Base-by-base conservation (phyloP, 2,113 vertebrate species). In the Oncorhynchus nerka region DNA sequence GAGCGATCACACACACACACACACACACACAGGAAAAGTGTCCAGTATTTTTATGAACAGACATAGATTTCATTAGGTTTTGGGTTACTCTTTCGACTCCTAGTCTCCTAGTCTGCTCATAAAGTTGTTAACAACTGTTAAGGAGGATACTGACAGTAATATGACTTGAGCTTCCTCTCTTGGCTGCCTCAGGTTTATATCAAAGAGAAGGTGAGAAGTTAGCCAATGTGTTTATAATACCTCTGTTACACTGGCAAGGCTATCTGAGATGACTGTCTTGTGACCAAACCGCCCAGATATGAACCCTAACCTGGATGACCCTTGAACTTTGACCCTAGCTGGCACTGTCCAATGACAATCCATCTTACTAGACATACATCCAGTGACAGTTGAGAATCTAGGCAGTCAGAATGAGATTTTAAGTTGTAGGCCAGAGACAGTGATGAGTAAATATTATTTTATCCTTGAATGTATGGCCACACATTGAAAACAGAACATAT, bases 11-110 rank as follows among this genome's bases (percentile, higher is more conserved):
- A 7, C 34, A 34, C 34, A 34, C 6, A 19, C 24, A 1, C 28
- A 28, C 28, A 30, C 65, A 32, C 70, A 16, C 12, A n/a, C 13
- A 71, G 30, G 19, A 19, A 2, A 32, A n/a, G 12, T 75, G 39
- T n/a, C 62, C 67, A 28, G 55, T 20, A 24, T 45, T 80, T 75
- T 82, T 24, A 70, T 62, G 0, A 59, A 57, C 2, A 2, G 48
- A 4, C 39, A 22, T 59, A 11, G 19, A 39, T 82, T 80, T 68
- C 55, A 74, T 77, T 48, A 28, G 61, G 73, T 57, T 48, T 70
- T 19, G 73, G 30, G 69, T 78, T 79, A 73, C 67, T 24, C n/a
- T 34, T 71, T 61, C 4, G 45, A 82, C 61, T 79, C 49, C 16
- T 32, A 1, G 39, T 77, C 61, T 79, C 49, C 16, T 28, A 1